phyloP scores from a whole-genome alignment of 2,113 vertebrate genomes.

The Hylia prasina region DNA sequence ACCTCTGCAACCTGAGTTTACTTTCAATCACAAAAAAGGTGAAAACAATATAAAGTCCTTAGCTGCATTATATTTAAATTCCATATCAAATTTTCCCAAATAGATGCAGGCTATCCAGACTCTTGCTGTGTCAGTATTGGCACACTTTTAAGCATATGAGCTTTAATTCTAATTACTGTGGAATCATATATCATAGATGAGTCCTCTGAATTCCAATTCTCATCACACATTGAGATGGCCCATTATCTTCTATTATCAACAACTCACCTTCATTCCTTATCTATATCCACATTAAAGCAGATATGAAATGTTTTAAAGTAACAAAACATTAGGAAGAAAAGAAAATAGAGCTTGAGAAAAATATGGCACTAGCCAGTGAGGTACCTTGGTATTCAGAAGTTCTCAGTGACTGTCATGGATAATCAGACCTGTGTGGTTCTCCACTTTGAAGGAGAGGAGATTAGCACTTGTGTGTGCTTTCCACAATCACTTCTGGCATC shows the following conservation, averaged over 20 bases:
- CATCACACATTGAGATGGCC: background rate
- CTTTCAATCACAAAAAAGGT: background rate
- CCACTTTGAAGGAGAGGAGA: background rate
- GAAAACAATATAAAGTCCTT: background rate
- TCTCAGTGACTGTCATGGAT: fast-evolving
- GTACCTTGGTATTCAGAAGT: background rate
- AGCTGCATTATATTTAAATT: background rate
- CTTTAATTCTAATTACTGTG: background rate
- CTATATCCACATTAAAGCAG: background rate
- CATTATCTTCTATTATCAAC: background rate
- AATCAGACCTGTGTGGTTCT: background rate
- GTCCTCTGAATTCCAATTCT: background rate
- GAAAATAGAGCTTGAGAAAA: background rate
- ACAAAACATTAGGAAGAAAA: background rate
- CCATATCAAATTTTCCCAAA: background rate
- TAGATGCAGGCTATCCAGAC: background rate
- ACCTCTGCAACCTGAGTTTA: background rate
- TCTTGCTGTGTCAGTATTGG: background rate
- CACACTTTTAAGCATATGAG: background rate
- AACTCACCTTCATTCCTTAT: background rate
- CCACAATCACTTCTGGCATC: background rate
- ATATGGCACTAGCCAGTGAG: background rate
- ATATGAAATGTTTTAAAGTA: background rate
- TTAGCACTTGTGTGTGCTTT: background rate
- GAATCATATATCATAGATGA: background rate